Evolutionary conservation across 2,888 invertebrate species (phyloP).

Genomic region (Diachrysia chrysitis): DNA sequence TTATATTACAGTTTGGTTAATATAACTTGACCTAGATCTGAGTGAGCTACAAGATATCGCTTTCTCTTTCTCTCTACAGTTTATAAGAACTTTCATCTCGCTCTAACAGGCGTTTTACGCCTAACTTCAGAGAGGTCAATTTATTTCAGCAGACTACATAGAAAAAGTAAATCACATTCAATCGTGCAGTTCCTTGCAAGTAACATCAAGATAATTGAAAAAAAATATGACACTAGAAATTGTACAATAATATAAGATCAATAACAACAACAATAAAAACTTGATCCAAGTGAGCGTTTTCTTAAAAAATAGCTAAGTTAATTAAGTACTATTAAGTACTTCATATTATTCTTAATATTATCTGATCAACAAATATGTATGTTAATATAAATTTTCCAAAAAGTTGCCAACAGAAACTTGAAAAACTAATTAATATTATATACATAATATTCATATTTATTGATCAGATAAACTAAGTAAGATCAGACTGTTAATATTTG

Average conservation of each 20-base stretch:
- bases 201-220: slow-evolving; percentile 14
- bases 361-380: not conserved
- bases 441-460: too few species aligned
- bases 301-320: slow-evolving; percentile 31
- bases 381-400: too few species aligned
- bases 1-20: not conserved
- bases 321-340: slow-evolving; percentile 50
- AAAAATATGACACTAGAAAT: slow-evolving; percentile 49
- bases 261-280: slow-evolving; percentile 23
- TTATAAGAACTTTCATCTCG: not conserved
- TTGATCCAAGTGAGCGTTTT: slow-evolving; percentile 26
- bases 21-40: slow-evolving; percentile 4
- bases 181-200: slow-evolving; percentile 24
- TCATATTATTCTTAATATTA: slow-evolving; percentile 13
- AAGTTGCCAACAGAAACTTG: too few species aligned
- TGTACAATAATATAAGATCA: slow-evolving; percentile 32
- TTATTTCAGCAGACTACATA: not conserved
- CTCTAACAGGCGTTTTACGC: too few species aligned
- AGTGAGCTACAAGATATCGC: not conserved
- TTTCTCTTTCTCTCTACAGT: not conserved
- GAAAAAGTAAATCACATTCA: not conserved
- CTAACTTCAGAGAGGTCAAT: not conserved
- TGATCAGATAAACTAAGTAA: not conserved
- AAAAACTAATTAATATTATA: too few species aligned
- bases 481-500: too few species aligned